These are phyloP conservation scores for Heliornis fulica DNA, from an alignment of 2,113 vertebrate species.

Conservation along the genomic window DNA sequence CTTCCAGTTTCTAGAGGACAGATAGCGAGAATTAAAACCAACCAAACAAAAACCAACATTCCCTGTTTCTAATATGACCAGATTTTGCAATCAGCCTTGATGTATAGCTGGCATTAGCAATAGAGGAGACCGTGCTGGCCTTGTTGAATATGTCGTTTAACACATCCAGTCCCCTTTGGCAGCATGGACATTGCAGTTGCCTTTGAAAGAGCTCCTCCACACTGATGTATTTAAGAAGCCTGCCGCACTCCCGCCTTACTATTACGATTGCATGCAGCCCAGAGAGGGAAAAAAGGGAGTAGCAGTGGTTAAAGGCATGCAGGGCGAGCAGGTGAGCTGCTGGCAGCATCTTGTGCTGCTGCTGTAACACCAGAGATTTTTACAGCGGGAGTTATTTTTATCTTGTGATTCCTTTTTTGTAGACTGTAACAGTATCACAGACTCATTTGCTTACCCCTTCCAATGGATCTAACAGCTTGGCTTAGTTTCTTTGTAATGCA, in stretches of 20 bases:
- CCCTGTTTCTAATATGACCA: not conserved
- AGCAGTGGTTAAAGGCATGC: not conserved
- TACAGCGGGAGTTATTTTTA: not conserved
- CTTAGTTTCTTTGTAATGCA: not conserved
- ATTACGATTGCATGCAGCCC: accelerated
- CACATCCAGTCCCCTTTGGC: not conserved
- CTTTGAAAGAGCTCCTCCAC: not conserved
- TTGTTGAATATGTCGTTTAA: not conserved
- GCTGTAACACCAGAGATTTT: not conserved
- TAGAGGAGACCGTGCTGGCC: not conserved
- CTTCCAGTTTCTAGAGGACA: not conserved
- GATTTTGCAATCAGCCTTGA: not conserved
- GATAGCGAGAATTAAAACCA: not conserved
- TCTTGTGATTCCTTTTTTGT: not conserved
- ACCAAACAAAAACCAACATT: not conserved
- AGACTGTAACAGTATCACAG: not conserved
- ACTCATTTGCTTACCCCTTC: not conserved
- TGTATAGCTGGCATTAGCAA: not conserved
- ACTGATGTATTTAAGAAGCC: accelerated
- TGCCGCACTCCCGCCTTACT: not conserved
- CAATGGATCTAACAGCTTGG: not conserved
- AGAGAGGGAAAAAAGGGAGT: not conserved
- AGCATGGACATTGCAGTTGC: not conserved
- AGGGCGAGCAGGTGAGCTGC: not conserved
- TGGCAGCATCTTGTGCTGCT: not conserved